Conservation (phyloP, 2,113 vertebrate genomes). For the Podocnemis expansa region DNA sequence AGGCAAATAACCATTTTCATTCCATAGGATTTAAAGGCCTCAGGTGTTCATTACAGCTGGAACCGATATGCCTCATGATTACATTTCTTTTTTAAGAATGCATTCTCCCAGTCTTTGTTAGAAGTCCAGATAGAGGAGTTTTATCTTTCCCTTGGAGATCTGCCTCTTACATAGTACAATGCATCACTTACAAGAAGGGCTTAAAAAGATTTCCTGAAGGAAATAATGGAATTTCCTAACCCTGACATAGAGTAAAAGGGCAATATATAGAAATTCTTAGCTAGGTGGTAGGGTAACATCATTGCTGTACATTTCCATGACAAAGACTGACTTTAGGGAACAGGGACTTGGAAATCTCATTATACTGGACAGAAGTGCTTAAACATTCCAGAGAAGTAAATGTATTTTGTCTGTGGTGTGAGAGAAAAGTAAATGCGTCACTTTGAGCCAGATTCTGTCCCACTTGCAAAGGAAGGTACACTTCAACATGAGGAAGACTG, state of each 20-base stretch:
- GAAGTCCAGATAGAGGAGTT: conserved; percentile 40
- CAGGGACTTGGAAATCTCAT: background rate
- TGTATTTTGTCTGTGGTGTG: background rate
- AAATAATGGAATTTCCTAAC: conserved; percentile 49
- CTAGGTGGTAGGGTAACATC: background rate
- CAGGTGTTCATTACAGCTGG: conserved; percentile 55
- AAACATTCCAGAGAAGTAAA: background rate
- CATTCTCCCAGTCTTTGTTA: conserved; percentile 50
- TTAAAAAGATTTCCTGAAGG: conserved; percentile 41
- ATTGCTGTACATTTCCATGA: background rate
- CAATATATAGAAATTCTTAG: conserved; percentile 9
- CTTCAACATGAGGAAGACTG: background rate
- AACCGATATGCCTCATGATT: conserved; percentile 60
- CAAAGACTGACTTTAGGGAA: background rate
- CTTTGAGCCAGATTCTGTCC: background rate
- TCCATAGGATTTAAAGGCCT: conserved; percentile 37
- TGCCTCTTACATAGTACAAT: conserved; percentile 47
- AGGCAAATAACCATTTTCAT: conserved; percentile 32
- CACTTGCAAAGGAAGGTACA: background rate
- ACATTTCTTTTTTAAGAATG: conserved; percentile 45
- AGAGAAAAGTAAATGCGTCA: background rate
- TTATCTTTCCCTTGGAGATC: conserved; percentile 54
- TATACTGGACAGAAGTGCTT: background rate
- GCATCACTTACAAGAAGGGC: conserved; percentile 24
- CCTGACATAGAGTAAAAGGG: background rate